Evolutionary conservation across 2,797 vertebrate genomes (phyloP).

Genomic region (Ambastaia sidthimunki): DNA sequence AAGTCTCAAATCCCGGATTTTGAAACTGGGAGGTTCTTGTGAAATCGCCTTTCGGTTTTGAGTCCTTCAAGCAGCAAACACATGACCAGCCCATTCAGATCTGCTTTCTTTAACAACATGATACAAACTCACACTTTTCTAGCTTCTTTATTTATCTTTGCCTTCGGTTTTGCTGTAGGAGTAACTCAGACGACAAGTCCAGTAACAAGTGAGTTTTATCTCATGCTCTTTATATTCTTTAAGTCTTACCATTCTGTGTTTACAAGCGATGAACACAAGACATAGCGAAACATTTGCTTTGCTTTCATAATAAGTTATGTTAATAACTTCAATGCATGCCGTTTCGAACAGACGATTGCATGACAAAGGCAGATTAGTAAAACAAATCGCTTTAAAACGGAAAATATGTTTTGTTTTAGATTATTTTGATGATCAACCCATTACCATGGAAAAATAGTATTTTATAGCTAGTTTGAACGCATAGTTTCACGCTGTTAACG

Average conservation of each 20-base stretch:
- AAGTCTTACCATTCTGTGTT: background rate
- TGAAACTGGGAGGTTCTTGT: slow-evolving; percentile 38
- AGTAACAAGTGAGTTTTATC: slow-evolving; percentile 14
- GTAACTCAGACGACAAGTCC: slow-evolving; percentile 64
- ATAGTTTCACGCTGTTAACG: background rate
- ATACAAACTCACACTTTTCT: slow-evolving; percentile 11
- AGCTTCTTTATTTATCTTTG: slow-evolving; percentile 23
- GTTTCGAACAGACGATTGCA: background rate
- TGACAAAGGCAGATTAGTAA: background rate
- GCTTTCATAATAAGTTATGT: background rate
- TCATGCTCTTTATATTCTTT: background rate
- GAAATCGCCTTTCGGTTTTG: background rate
- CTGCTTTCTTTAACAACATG: slow-evolving; percentile 62
- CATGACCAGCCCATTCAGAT: slow-evolving; percentile 16
- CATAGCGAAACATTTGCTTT: background rate
- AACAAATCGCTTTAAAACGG: background rate
- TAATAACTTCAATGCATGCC: background rate
- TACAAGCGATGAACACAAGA: background rate
- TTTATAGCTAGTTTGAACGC: background rate
- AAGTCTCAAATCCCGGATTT: slow-evolving; percentile 1
- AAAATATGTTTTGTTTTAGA: background rate
- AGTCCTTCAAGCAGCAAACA: slow-evolving; percentile 14
- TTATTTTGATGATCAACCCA: background rate
- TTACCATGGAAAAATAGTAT: background rate
- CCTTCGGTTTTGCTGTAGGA: slow-evolving; percentile 28